phyloP scores from a whole-genome alignment of 2,113 vertebrate species.

The Embiotoca jacksoni region DNA sequence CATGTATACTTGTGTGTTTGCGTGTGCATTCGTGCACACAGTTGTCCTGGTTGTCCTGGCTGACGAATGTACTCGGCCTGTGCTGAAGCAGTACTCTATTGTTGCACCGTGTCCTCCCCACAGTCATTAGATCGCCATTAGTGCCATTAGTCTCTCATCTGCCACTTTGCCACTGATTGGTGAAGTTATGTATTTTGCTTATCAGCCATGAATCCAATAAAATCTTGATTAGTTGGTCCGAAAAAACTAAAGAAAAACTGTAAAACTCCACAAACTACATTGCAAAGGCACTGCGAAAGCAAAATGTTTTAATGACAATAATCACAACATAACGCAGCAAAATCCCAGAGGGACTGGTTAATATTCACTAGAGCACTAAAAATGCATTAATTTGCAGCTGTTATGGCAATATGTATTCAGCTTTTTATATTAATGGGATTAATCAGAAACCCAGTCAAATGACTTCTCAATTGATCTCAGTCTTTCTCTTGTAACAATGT shows the following conservation, averaged over 20 bases:
- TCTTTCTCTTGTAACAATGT: too few relatives aligned
- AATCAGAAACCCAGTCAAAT: not conserved
- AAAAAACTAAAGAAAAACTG: too few relatives aligned
- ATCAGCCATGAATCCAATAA: too few relatives aligned
- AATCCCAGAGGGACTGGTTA: not conserved
- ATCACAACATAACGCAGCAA: too few relatives aligned
- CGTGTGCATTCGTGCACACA: conserved; percentile 29
- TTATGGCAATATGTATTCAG: not conserved
- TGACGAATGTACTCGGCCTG: conserved; percentile 67
- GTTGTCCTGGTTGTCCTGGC: conserved; percentile 30
- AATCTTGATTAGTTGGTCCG: not conserved
- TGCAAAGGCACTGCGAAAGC: too few relatives aligned
- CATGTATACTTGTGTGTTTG: conserved; percentile 3
- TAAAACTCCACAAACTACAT: too few relatives aligned
- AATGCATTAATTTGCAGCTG: not conserved
- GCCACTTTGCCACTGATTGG: conserved; percentile 39
- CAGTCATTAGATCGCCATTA: conserved; percentile 77
- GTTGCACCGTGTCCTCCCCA: conserved; percentile 68
- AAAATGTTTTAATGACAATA: too few relatives aligned
- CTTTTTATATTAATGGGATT: not conserved
- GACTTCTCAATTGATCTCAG: too few relatives aligned
- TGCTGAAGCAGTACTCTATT: conserved; percentile 60
- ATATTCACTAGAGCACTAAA: not conserved
- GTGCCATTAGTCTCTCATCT: conserved; percentile 79
- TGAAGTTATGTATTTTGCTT: too few relatives aligned